Evolutionary conservation across 2,113 vertebrate genomes (phyloP), one percentile per base, ranked within the genome.

Genomic region (Budorcas taxicolor): DNA sequence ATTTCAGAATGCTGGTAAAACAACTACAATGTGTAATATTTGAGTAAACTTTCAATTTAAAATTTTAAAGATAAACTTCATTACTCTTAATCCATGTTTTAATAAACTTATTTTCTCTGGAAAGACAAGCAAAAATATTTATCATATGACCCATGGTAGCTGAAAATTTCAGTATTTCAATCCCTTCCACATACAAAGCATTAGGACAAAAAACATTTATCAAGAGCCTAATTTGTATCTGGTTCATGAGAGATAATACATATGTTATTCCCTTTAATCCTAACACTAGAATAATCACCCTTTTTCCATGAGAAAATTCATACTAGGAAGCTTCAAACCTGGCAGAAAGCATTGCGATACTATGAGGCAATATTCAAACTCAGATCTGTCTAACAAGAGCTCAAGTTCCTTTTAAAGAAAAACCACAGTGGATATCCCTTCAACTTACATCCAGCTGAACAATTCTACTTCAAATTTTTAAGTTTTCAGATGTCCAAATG

Each of bases 401-500:
- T 86, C 43, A 91, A 91, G 8, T 53, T 80, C 52, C n/a, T 47
- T 58, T 91, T 93, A 76, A 64, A 91, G 21, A 94, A 91, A 94
- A 80, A 45, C 11, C 82, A 74, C 64, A 83, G 40, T 33, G 45
- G 74, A 53, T 11, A 88, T 55, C 14, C 29, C 17, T 53, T 85
- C 43, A 94, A 60, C n/a, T 19, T 11, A 94, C 57, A 62, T 89
- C 45, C 15, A 62, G 29, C 27, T 92, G 40, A 97, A 91, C 47
- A 88, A 87, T 23, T 82, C 47, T 80, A 93, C 40, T 52, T 92
- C 45, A 95, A 87, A 92, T 87, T 86, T 82, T 95, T 60, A 93
- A 88, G 43, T 36, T 67, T 95, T 85, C 36, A 88, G 90, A 93
- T 50, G 33, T 12, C 50, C 12, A 67, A 91, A 84, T 58, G 7